Conservation (phyloP, 1,140 invertebrate species). For the Temnothorax nylanderi region DNA sequence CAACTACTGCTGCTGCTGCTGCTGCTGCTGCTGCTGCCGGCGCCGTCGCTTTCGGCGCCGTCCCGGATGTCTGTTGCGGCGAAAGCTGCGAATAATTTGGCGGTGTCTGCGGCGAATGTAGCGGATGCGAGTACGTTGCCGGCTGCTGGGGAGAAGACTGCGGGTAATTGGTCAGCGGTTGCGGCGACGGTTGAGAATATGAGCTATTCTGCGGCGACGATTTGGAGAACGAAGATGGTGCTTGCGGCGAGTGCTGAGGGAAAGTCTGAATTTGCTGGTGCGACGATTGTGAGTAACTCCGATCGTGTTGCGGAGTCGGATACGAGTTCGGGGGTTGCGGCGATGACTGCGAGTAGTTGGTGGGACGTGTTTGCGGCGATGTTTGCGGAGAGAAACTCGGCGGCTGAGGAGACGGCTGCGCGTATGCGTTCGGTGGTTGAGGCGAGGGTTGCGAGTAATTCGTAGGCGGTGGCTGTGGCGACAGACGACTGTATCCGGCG, state of each 20-base stretch:
- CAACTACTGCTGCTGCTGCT: conserved; percentile 62
- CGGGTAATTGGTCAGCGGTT: conserved; percentile 65
- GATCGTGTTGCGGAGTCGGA: conserved; percentile 69
- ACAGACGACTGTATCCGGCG: conserved; percentile 78
- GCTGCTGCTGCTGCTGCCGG: conserved; percentile 60
- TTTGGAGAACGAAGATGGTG: conserved; percentile 59
- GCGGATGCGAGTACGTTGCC: conserved; percentile 67
- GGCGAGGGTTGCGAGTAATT: conserved; percentile 79
- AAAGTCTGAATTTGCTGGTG: conserved; percentile 74
- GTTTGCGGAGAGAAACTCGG: conserved; percentile 75
- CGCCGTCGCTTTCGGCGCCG: conserved; percentile 63
- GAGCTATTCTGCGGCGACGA: conserved; percentile 64
- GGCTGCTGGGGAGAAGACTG: conserved; percentile 73
- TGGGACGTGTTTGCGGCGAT: conserved; percentile 73
- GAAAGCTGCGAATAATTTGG: conserved; percentile 76
- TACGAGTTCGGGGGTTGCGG: conserved; percentile 77
- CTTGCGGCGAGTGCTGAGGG: conserved; percentile 64
- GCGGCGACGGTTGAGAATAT: conserved; percentile 70
- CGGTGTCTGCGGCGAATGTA: conserved; percentile 72
- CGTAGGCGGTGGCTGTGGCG: conserved; percentile 74
- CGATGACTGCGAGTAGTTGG: conserved; percentile 79
- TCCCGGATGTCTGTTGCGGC: conserved; percentile 71
- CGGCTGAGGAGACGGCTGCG: conserved; percentile 76
- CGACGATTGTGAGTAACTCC: conserved; percentile 79
- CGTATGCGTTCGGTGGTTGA: conserved; percentile 73